Conservation (phyloP, 2,888 invertebrate species). For the Tachina lurida region DNA sequence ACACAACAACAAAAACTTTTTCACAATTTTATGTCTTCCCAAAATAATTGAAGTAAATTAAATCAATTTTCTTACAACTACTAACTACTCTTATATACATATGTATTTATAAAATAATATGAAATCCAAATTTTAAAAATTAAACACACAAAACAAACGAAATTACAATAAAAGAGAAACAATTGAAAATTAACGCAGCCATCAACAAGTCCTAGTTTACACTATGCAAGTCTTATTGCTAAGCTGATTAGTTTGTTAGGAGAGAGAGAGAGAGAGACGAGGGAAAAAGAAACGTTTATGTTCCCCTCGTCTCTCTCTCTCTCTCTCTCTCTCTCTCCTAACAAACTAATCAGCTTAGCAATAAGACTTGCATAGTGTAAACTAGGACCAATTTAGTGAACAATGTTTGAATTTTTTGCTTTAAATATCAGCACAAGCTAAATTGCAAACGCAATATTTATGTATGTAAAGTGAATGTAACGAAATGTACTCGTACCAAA, state of each 20-base stretch:
- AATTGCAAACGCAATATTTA: background rate
- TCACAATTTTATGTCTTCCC: constrained; percentile 73
- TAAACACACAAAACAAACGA: background rate
- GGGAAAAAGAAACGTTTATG: too few species aligned
- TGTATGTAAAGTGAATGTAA: background rate
- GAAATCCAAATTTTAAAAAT: constrained; percentile 25
- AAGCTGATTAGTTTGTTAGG: too few species aligned
- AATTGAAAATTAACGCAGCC: background rate
- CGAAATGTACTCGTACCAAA: background rate
- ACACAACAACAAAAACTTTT: constrained; percentile 63
- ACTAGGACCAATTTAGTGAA: too few species aligned
- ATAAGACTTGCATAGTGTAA: too few species aligned
- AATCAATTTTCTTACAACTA: constrained; percentile 53
- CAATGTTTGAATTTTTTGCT: constrained; percentile 6
- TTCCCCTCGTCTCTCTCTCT: too few species aligned
- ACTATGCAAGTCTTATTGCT: too few species aligned
- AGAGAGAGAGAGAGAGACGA: too few species aligned
- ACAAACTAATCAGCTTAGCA: too few species aligned
- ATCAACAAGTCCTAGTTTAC: too few species aligned
- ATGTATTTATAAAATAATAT: constrained; percentile 3
- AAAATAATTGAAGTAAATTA: constrained; percentile 60
- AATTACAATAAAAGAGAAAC: background rate
- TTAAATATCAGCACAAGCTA: constrained; percentile 5
- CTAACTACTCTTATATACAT: constrained; percentile 42
- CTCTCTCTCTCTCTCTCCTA: too few species aligned